Conservation (phyloP, 2,797 vertebrate species). For the Momotus momota region DNA sequence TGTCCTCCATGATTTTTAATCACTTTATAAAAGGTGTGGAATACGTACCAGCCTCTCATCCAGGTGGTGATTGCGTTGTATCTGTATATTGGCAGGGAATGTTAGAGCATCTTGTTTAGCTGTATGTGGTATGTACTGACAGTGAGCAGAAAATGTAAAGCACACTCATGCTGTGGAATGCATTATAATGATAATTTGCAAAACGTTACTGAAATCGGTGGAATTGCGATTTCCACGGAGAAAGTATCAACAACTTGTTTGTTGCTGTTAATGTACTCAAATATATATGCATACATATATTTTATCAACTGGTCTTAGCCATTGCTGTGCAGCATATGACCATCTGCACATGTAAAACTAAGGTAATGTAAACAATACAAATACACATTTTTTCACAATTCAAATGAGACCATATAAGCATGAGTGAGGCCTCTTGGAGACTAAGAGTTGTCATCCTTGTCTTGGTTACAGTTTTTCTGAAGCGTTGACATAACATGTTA, state of each 20-base stretch:
- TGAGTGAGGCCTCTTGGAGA: neutral
- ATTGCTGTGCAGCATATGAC: neutral
- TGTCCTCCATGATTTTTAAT: neutral
- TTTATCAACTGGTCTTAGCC: neutral
- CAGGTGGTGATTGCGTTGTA: neutral
- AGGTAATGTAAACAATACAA: neutral
- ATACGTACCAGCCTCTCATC: neutral
- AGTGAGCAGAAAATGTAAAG: constrained; percentile 1
- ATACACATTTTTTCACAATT: neutral
- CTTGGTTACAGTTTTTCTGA: neutral
- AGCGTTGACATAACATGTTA: neutral
- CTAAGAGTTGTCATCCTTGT: neutral
- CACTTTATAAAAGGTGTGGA: neutral
- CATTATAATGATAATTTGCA: neutral
- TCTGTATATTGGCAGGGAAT: neutral
- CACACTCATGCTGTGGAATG: neutral
- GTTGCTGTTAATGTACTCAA: neutral
- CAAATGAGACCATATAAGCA: neutral
- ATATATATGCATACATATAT: neutral
- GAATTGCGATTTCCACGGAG: neutral
- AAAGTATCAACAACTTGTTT: neutral
- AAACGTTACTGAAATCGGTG: neutral
- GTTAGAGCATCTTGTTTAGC: constrained; percentile 35
- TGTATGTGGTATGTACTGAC: constrained; percentile 1
- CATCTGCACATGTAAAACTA: neutral